Percentiles rank a stretch among this genome's conserved stretches.
Evolutionary conservation across 2,113 vertebrate genomes (phyloP).

Genomic region (Centropristis striata): DNA sequence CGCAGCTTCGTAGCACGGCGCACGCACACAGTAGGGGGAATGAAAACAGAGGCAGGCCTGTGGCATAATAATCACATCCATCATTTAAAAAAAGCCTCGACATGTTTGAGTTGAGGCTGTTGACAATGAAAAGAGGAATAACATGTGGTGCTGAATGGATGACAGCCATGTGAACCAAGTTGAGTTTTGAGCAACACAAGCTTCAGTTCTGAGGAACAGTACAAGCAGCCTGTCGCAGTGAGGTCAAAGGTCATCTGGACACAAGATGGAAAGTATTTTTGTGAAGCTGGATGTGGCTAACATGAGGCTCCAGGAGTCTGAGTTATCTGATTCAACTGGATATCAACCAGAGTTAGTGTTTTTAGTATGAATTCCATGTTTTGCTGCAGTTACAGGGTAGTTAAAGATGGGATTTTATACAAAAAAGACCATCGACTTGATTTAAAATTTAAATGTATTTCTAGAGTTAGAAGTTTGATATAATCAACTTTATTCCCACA

Average conservation of each 20-base stretch:
- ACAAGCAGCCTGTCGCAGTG: neutral
- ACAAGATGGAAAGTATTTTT: neutral
- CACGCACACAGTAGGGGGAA: constrained; percentile 4
- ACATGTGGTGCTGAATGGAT: constrained; percentile 43
- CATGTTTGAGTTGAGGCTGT: constrained; percentile 30
- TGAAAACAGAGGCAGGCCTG: constrained; percentile 40
- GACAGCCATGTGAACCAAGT: constrained; percentile 20
- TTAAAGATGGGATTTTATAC: neutral
- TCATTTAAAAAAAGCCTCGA: constrained; percentile 30
- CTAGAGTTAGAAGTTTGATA: too few relatives aligned
- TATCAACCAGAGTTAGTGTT: neutral
- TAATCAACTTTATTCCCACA: too few relatives aligned
- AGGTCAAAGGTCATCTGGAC: constrained; percentile 27
- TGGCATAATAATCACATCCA: constrained; percentile 58
- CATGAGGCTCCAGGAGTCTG: neutral
- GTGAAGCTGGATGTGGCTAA: neutral
- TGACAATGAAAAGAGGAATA: constrained; percentile 40
- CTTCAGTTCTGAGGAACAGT: neutral
- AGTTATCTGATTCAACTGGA: neutral
- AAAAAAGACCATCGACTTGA: neutral
- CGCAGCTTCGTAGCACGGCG: constrained; percentile 13
- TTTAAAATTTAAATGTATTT: too few relatives aligned
- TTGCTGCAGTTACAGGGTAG: neutral
- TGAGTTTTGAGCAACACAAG: constrained; percentile 5
- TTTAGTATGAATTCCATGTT: neutral